Evolutionary conservation across 2,888 invertebrate genomes (phyloP), one percentile per base, ranked within the genome.

Genomic region (Drosophila cracens): DNA sequence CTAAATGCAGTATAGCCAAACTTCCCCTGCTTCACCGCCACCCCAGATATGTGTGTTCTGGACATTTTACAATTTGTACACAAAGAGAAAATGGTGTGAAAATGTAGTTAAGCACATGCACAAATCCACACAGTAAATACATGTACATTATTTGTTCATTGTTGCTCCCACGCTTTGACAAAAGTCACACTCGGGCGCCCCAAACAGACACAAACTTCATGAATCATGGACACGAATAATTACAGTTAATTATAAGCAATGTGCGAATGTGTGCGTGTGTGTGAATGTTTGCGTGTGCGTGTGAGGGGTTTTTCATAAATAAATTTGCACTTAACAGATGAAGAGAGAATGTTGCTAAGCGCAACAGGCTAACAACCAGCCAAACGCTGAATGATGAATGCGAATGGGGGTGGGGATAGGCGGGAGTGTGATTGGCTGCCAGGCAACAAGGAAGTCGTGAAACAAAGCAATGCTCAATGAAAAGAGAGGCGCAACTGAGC

Each of bases 191-290:
- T 71, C 58, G 61, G 70, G 58, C 43, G 60, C 31, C 34, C 53
- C 48, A 52, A 53, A 58, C 51, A 68, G 49, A 65, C 25, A 67
- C 68, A 70, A 59, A 34, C 62, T 51, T 60, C 69, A 66, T 73
- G 90, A 85, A 86, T 88, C 85, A 85, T 85, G 89, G 53, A 53
- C 81, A 83, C 85, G 89, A 88, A 85, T 85, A 85, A 85, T 83
- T 78, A 63, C 81, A 40, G 89, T 88, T 85, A 88, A 85, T 85
- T 85, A 90, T 70, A 70, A 59, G 56, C 59, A 67, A 21, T 25
- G 7, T 46, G 46, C 21, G 13, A 25, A 21, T 62, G 27, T 66
- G 46, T 71, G 36, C 54, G 40, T 59, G 33, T n/a, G 33, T 27
- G 31, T 67, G 31, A 16, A 13, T 49, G 51, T 66, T 65, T 66